Base-by-base conservation (phyloP, 2,888 invertebrate genomes). In the Leptarthrus brevirostris region DNA sequence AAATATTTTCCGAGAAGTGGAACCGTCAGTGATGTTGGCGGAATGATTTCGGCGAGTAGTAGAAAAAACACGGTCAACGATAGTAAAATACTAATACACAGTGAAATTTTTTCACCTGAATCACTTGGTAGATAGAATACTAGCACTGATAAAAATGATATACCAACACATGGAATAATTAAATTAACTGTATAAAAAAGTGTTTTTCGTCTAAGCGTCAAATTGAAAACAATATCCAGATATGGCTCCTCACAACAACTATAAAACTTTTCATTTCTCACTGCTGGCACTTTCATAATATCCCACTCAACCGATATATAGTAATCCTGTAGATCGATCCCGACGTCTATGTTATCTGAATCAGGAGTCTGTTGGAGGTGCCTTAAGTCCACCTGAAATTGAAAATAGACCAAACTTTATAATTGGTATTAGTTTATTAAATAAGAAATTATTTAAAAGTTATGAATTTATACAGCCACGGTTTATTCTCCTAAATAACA, bases 241-340 rank as follows among this genome's bases (percentile, higher is more conserved):
- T 95, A 98, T 75, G 97, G 97, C 85, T 97, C 95, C 85, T 95
- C 94, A 86, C 98, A 98, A 87, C 98, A 98, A 81, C 95, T 95
- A 89, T 98, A 96, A 86, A 93, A 95, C 84, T 94, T 94, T 83
- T 95, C 95, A 84, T 95, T 94, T 79, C 95, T 89, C 77, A 92
- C 92, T 49, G 95, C 96, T 73, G 95, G 95, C 78, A 95, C 96
- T 77, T 93, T 90, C 90, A 98, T 93, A 80, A 95, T 96, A 86
- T 98, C 98, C 98, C 98, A 98, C 87, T 98, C 98, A 75, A 97
- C 97, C 81, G 96, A 96, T 85, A 96, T 94, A 88, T 96, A 96
- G 86, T 95, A 96, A 85, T 96, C 96, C 81, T 94, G 94, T 77
- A 96, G 88, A 85, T 96, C 96, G 81, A 96, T 96, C 77, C 96